Percentiles rank a stretch among this genome's conserved stretches.
These are phyloP conservation scores for Phenganax stokvisi DNA, from an alignment of 92 coral and sea anemone genomes.

Conservation along the genomic window DNA sequence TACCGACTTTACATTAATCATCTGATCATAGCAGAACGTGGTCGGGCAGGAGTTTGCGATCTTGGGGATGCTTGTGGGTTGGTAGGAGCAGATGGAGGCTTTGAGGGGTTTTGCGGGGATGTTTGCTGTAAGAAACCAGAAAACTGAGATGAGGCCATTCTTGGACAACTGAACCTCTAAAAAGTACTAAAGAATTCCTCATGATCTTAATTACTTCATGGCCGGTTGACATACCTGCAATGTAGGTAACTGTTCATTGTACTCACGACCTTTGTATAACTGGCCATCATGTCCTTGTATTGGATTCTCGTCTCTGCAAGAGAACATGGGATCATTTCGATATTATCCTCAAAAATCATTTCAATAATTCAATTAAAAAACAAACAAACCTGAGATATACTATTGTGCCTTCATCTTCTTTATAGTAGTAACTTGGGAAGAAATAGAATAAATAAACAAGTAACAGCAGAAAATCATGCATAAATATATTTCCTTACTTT, in stretches of 20 bases:
- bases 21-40: conserved; percentile 34
- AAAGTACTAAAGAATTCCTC: too few relatives aligned
- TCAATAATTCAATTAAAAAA: not conserved
- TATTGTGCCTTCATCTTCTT: conserved; percentile 26
- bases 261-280: conserved; percentile 85
- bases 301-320: conserved; percentile 73
- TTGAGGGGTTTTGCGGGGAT: conserved; percentile 25
- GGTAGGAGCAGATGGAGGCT: conserved; percentile 7
- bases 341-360: not conserved
- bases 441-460: not conserved
- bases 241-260: conserved; percentile 52
- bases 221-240: conserved; percentile 31
- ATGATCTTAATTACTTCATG: too few relatives aligned
- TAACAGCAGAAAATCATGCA: too few relatives aligned
- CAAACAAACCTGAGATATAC: conserved; percentile 21
- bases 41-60: conserved; percentile 17
- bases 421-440: conserved; percentile 16
- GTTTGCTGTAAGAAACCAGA: not conserved
- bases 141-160: too few relatives aligned
- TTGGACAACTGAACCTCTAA: too few relatives aligned
- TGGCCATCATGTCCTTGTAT: conserved; percentile 96
- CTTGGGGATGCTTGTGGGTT: conserved; percentile 35
- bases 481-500: conserved; percentile 5
- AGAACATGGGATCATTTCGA: not conserved
- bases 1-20: not conserved